Evolutionary conservation across 2,797 vertebrate species (phyloP).

Genomic region (Delichon dasypus): DNA sequence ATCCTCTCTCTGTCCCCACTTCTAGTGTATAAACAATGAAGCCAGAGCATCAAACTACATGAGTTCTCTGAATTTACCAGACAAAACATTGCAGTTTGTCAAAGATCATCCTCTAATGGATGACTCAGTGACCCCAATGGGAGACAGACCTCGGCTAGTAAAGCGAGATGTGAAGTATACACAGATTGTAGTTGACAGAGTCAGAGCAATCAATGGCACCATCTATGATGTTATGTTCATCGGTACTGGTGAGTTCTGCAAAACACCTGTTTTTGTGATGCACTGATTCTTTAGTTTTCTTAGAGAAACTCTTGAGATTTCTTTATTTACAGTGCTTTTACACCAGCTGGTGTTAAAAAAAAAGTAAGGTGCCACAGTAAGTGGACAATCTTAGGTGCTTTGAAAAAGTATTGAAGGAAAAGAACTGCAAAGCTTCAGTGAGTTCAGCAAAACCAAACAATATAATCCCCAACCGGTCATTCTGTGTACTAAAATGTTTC

Average conservation of each 20-base stretch:
- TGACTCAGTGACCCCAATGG: conserved; percentile 87
- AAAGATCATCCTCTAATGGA: conserved; percentile 97
- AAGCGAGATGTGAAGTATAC: conserved; percentile 91
- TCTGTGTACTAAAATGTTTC: neutral
- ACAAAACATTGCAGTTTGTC: conserved; percentile 95
- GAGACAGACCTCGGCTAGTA: conserved; percentile 86
- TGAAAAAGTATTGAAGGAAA: neutral
- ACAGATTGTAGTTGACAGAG: conserved; percentile 91
- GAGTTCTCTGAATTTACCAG: conserved; percentile 89
- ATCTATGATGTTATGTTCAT: conserved; percentile 92
- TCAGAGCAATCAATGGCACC: conserved; percentile 83
- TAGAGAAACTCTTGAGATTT: neutral
- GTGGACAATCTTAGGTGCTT: neutral
- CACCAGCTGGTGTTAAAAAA: neutral
- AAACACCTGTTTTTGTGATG: neutral
- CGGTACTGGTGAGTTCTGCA: conserved; percentile 84
- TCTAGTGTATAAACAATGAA: conserved; percentile 85
- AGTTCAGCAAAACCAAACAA: neutral
- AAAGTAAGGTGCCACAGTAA: neutral
- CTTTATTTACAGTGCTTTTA: neutral
- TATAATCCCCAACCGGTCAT: neutral
- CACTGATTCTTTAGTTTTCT: neutral
- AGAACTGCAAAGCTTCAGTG: neutral
- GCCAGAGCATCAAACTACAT: conserved; percentile 85
- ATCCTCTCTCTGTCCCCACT: neutral